These are phyloP conservation scores for Sus scrofa DNA, from an alignment of 2,113 vertebrate species.

Conservation along the genomic window DNA sequence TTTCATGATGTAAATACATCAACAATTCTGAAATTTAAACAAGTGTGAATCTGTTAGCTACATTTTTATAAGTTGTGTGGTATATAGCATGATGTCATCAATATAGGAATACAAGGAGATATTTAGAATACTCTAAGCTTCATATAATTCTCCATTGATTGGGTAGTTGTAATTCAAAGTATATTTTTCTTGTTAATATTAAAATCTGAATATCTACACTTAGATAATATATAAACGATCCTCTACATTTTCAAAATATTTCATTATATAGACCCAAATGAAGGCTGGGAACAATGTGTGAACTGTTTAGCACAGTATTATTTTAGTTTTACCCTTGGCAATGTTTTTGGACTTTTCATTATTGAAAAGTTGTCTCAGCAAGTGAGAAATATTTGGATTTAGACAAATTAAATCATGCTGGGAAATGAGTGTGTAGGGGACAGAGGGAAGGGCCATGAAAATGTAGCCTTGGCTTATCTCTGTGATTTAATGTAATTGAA, in stretches of 20 bases:
- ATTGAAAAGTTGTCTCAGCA: background rate
- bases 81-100: background rate
- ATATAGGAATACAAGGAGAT: background rate
- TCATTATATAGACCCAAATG: background rate
- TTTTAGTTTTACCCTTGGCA: background rate
- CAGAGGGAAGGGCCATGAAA: background rate
- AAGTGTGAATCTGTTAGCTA: background rate
- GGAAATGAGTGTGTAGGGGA: fast-evolving
- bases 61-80: background rate
- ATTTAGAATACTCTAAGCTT: background rate
- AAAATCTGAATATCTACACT: background rate
- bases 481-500: background rate
- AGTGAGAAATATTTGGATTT: background rate
- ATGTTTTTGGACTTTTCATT: background rate
- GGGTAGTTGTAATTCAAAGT: background rate
- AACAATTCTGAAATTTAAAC: slow-evolving; percentile 16
- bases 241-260: background rate
- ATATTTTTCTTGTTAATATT: background rate
- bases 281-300: background rate
- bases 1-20: slow-evolving; percentile 57
- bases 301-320: background rate
- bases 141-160: background rate
- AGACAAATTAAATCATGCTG: background rate
- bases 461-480: fast-evolving
- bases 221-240: background rate